Evolutionary conservation across 2,888 invertebrate species (phyloP), one percentile per base, ranked within the genome.

Genomic region (Drosophila glabriapex): DNA sequence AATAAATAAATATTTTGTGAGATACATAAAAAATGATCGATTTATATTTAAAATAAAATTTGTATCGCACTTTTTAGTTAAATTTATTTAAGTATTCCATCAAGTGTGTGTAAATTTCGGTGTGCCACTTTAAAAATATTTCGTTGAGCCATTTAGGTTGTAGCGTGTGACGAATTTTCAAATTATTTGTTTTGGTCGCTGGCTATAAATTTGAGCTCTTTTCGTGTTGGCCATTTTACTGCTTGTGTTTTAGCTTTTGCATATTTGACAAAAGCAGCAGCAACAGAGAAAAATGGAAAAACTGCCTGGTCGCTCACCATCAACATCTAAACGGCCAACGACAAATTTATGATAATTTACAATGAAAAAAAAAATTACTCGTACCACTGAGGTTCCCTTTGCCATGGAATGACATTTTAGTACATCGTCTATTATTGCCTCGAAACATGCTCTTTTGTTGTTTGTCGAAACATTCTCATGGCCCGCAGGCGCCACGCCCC

Each of bases 311-410:
- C 78, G 82, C 68, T 71, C 68, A 73, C 56, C 68, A 73, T 72
- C 71, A 79, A 83, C 85, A 73, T 73, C 83, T 81, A 79, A 91
- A 80, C 78, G 68, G 70, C 70, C 83, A 86, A 89, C 91, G 90
- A 86, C 90, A 91, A 89, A 91, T 91, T 89, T 89, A 89, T 89
- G 88, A 91, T 91, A 89, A 89, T 89, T 91, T 91, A 67, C 64
- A 80, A 76, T 66, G 70, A 68, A 87, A 35, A 59, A 52, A 67
- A 53, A 65, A 60, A 63, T 61, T 28, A 53, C 59, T 37, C 49
- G 60, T 84, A 68, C 70, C 68, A 67, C 80, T 67, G 59, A 68
- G 66, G 68, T 69, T 72, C 69, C 69, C 75, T 80, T 62, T 66
- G 78, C 76, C 83, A 78, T 74, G 72, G 76, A 91, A 91, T 91